These are phyloP conservation scores for Polypterus bichir DNA, from an alignment of 2,113 vertebrate genomes.

Conservation along the genomic window DNA sequence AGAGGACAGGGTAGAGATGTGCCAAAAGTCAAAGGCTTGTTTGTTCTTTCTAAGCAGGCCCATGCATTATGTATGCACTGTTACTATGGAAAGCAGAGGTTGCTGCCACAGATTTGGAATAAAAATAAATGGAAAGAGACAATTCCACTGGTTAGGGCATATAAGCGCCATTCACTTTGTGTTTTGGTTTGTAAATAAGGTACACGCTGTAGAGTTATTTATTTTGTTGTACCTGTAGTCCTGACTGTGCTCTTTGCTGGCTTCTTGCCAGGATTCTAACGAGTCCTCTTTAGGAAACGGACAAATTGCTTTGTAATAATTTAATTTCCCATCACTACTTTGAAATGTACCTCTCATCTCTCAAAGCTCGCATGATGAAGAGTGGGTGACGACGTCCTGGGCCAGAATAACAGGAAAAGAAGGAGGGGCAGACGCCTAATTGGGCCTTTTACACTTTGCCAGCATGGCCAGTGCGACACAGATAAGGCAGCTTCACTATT, in stretches of 20 bases:
- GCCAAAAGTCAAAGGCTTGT: no score
- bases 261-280: conserved; percentile 33
- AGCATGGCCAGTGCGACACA: conserved; percentile 10
- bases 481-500: conserved; percentile 31
- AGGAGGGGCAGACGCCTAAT: conserved; percentile 43
- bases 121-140: no score
- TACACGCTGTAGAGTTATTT: no score
- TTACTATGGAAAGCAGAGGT: no score
- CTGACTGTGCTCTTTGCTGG: background rate
- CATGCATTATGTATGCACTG: no score
- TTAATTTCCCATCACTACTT: conserved; percentile 51
- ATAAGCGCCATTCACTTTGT: no score
- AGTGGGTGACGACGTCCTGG: conserved; percentile 35
- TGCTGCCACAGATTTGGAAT: no score
- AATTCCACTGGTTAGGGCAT: no score
- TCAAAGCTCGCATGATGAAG: conserved; percentile 33
- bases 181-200: no score
- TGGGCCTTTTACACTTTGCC: conserved; percentile 38
- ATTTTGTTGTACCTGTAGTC: no score
- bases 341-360: conserved; percentile 31
- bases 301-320: conserved; percentile 42
- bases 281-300: conserved; percentile 43
- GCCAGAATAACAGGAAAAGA: conserved; percentile 55
- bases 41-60: no score
- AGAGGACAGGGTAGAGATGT: no score